Evolutionary conservation across 2,113 vertebrate genomes (phyloP).

Genomic region (Carassius auratus): DNA sequence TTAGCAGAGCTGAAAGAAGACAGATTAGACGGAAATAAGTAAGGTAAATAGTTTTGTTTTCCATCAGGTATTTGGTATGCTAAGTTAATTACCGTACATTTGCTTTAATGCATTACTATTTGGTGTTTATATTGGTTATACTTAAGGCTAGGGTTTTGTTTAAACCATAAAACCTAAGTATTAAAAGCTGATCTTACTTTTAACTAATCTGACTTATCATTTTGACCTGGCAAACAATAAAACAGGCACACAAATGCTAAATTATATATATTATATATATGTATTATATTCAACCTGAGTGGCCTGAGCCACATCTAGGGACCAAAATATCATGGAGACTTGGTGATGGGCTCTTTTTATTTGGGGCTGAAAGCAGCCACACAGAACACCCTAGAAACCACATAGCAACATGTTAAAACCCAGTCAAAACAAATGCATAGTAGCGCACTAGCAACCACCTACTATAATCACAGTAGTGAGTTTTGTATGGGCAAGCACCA

Average conservation of each 20-base stretch:
- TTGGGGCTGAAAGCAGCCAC: background rate
- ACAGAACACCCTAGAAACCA: background rate
- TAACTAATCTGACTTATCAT: background rate
- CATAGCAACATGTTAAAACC: background rate
- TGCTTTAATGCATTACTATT: background rate
- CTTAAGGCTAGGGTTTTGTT: background rate
- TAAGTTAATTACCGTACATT: too few relatives aligned
- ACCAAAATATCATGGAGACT: background rate
- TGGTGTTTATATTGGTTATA: background rate
- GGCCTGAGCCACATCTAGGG: background rate
- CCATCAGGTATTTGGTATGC: background rate
- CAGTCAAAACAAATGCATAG: conserved; percentile 8
- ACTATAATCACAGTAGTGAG: background rate
- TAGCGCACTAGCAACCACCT: background rate
- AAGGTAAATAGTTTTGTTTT: background rate
- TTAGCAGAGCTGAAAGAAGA: background rate
- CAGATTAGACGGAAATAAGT: background rate
- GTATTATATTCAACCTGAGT: too few relatives aligned
- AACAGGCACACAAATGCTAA: background rate
- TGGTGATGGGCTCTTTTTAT: background rate
- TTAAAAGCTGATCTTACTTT: background rate
- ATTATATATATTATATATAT: too few relatives aligned
- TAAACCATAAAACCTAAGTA: background rate
- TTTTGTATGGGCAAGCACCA: background rate
- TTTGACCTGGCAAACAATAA: background rate